Conservation (phyloP, 2,888 invertebrate genomes). For the Gordius sp. region DNA sequence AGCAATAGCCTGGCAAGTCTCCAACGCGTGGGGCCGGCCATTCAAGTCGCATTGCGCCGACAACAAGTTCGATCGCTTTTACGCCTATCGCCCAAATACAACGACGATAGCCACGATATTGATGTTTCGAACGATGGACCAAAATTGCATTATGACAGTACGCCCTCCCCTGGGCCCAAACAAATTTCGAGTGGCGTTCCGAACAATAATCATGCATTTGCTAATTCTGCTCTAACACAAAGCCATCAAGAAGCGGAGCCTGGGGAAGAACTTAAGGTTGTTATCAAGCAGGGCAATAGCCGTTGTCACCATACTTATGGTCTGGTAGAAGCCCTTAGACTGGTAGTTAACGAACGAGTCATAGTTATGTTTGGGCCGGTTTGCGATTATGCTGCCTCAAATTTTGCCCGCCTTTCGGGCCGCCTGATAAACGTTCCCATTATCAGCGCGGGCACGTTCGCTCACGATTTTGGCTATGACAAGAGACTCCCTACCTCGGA, state of each 20-base stretch:
- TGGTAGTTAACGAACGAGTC: slow-evolving; percentile 16
- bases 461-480: background rate
- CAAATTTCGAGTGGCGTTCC: background rate
- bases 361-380: slow-evolving; percentile 18
- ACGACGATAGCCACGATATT: background rate
- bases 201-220: background rate
- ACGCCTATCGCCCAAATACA: background rate
- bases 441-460: slow-evolving; percentile 4
- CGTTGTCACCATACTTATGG: background rate
- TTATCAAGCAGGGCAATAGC: background rate
- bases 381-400: slow-evolving; percentile 16
- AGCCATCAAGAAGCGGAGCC: background rate
- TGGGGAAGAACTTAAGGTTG: background rate
- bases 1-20: background rate
- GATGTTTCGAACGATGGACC: too few species aligned
- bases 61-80: background rate
- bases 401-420: background rate
- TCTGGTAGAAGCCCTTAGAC: background rate
- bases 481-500: background rate
- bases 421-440: background rate
- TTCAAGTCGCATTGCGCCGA: slow-evolving; percentile 8
- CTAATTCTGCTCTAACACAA: background rate
- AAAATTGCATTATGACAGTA: too few species aligned
- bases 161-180: too few species aligned
- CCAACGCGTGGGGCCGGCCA: background rate